Evolutionary conservation across 2,797 vertebrate genomes (phyloP), one percentile per base, ranked within the genome.

Genomic region (Vipera latastei): DNA sequence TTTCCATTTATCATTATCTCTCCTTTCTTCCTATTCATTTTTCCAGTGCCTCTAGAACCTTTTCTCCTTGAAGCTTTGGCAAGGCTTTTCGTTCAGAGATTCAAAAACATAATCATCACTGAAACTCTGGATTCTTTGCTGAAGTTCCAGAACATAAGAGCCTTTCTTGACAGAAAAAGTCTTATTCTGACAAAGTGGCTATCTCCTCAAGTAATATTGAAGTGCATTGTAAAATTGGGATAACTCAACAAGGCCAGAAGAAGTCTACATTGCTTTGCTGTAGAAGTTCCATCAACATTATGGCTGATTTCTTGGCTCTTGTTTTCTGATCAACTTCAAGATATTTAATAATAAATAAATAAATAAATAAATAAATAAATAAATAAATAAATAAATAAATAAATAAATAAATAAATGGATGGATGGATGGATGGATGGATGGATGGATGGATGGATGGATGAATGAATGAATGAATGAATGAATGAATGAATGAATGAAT

Each of bases 241-340:
- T 88, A 48, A 26, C 51, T 28, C 55, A 38, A 87, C 91, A 89
- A 28, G 51, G 6, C 6, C 53, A 25, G 16, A 55, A 28, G 22
- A 86, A 65, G 22, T 55, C 44, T 88, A 56, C 61, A 26, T 73
- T 69, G 12, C 51, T 90, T 69, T 90, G 28, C 38, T 60, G 14
- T 78, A 59, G 18, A 56, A 44, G 16, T 20, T 78, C 26, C 57
- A 95, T 95, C 95, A 92, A 20, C 69, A 90, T 32, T n/a, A 11
- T 1, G 0, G 4, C 92, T 53, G 83, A 90, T 59, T 93, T 87
- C 59, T 16, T 55, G 44, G 0, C 2, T 87, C 20, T 55, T 59
- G 14, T 83, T 87, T 92, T 93, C 95, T 51, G 28, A 95, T 90
- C 48, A 25, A 92, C 91, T 92, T 94, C 93, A 94, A 95, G 95